Evolutionary conservation across 1,140 invertebrate genomes (phyloP).

Genomic region (Drosophila nebulosa): DNA sequence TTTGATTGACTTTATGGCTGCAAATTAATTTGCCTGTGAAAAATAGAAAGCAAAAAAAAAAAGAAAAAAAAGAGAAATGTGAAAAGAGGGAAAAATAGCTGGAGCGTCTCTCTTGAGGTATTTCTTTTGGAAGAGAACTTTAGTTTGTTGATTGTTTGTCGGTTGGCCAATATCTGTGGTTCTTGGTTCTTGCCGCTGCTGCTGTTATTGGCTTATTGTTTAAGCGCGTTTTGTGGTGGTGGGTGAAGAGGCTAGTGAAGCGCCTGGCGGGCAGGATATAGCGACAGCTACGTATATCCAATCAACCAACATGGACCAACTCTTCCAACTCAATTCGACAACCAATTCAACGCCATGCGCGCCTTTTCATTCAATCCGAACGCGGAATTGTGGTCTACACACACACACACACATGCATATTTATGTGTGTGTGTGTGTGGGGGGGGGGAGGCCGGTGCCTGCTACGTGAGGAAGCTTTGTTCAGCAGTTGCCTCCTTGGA

Average conservation of each 20-base stretch:
- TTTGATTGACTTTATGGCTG: conserved; percentile 39
- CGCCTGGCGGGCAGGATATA: background rate
- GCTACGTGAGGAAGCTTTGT: conserved; percentile 21
- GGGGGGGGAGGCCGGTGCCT: background rate
- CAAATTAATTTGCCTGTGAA: conserved; percentile 31
- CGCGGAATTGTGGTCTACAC: conserved; percentile 17
- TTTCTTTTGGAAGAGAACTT: conserved; percentile 9
- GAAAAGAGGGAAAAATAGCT: background rate
- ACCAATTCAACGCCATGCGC: conserved; percentile 39
- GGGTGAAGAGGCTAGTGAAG: background rate
- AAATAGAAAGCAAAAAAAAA: background rate
- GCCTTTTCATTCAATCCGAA: conserved; percentile 29
- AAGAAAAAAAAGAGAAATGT: no score
- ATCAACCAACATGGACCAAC: conserved; percentile 37
- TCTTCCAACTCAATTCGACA: conserved; percentile 44
- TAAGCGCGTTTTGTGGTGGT: conserved; percentile 50
- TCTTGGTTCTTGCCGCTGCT: conserved; percentile 6
- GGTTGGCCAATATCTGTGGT: conserved; percentile 23
- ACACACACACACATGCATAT: background rate
- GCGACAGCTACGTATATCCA: conserved; percentile 33
- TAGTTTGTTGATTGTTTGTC: conserved; percentile 28
- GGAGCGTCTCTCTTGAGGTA: conserved; percentile 1
- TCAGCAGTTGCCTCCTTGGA: conserved; percentile 4
- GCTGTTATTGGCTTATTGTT: conserved; percentile 50
- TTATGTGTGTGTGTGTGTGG: background rate